phyloP scores from a whole-genome alignment of 2,888 invertebrate genomes.

The Vanessa cardui region DNA sequence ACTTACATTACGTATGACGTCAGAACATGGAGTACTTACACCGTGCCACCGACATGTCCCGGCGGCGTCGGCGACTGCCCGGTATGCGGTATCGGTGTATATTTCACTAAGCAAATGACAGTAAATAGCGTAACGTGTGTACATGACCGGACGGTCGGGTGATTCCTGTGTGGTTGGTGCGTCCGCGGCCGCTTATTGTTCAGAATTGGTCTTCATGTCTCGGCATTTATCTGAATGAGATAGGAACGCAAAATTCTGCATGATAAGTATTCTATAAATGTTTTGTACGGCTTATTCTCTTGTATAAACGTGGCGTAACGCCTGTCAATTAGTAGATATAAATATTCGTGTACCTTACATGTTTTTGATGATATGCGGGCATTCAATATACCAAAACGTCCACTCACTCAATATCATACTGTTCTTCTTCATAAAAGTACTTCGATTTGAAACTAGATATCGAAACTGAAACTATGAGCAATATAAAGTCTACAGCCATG shows the following conservation, averaged over 20 bases:
- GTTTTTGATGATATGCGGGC: conserved; percentile 35
- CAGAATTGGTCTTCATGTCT: conserved; percentile 68
- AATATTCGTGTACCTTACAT: conserved; percentile 20
- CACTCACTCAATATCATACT: conserved; percentile 20
- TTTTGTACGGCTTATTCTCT: conserved; percentile 8
- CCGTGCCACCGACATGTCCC: conserved; percentile 47
- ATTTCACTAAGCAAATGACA: conserved; percentile 74
- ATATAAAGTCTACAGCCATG: conserved; percentile 44
- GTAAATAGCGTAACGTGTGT: conserved; percentile 64
- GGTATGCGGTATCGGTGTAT: conserved; percentile 70
- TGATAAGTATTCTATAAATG: conserved; percentile 43
- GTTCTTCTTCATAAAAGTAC: conserved; percentile 7
- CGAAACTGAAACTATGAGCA: not conserved
- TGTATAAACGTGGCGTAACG: not conserved
- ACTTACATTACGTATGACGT: conserved; percentile 57
- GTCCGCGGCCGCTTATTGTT: conserved; percentile 51
- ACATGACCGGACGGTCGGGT: conserved; percentile 52
- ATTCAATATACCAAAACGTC: conserved; percentile 42
- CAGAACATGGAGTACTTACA: conserved; percentile 54
- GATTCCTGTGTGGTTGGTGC: conserved; percentile 52
- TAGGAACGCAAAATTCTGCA: conserved; percentile 60
- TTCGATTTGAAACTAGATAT: conserved; percentile 13
- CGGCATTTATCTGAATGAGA: conserved; percentile 79
- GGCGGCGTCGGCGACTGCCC: conserved; percentile 56
- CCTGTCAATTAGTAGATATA: conserved; percentile 13